Evolutionary conservation across 2,113 vertebrate species (phyloP), one percentile per base, ranked within the genome.

Genomic region (Empidonax alnorum): DNA sequence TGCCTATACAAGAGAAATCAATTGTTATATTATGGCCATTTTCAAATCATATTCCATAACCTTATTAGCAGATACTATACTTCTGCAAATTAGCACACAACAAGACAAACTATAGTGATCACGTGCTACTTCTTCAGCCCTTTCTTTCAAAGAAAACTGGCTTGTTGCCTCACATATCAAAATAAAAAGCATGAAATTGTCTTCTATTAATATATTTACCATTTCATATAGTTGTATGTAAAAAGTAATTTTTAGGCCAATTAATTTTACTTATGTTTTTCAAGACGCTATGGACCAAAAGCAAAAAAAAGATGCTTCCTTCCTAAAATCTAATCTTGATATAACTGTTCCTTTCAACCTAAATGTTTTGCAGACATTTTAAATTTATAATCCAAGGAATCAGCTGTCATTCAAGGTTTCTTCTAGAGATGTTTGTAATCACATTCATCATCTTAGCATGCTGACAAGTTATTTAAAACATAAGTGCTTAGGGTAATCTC

Each of bases 401-500:
- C 87, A 83, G 82, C 61, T 94, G 73, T 76, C n/a, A 22, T 87
- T 92, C 85, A 79, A 94, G 78, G 75, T 91, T 96, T 93, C 85
- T 96, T 96, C 63, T 66, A 92, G 84, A 68, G 65, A 88, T 84
- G 74, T 82, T 81, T 84, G 96, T 85, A 94, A 97, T 96, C 94
- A 89, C 55, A 95, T 91, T 95, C 90, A 95, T 96, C 93, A 84
- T 94, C 84, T 94, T 94, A 95, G 84, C 91, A 84, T 80, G 91
- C 86, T 83, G 93, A 95, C 86, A 93, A 94, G 72, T 96, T 97
- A 95, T 96, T 97, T 93, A 97, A 97, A 97, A 95, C 90, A 71
- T 93, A 97, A 96, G 76, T 97, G 93, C 94, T 96, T 96, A 93
- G 67, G 83, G 96, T 97, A 97, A 97, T 97, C 96, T 91, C 95